These are phyloP conservation scores for Halcyon chelicuti DNA, from an alignment of 2,797 vertebrate species.

Conservation along the genomic window DNA sequence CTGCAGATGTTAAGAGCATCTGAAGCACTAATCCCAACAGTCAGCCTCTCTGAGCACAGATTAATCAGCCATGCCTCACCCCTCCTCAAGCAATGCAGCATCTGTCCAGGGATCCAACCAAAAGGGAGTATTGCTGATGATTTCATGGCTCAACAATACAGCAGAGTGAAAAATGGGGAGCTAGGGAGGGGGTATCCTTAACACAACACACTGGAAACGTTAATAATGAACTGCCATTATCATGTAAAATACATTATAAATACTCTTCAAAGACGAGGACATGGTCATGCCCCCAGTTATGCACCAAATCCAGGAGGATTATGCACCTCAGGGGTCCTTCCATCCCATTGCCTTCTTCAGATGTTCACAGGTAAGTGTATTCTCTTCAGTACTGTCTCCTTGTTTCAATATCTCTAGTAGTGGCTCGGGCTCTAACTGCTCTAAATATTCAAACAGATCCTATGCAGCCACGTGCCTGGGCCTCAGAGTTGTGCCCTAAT, in stretches of 20 bases:
- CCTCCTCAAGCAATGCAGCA: constrained; percentile 31
- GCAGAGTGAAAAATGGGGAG: background rate
- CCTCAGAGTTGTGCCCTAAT: background rate
- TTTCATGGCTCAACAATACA: background rate
- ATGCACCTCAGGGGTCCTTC: background rate
- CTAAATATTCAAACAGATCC: background rate
- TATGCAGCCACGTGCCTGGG: background rate
- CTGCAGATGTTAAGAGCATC: constrained; percentile 59
- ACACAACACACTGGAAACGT: background rate
- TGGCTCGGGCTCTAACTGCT: background rate
- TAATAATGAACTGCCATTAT: no score
- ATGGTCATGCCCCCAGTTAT: no score
- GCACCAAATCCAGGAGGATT: background rate
- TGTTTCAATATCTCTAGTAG: background rate
- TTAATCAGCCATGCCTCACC: constrained; percentile 35
- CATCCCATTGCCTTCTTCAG: background rate
- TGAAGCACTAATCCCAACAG: constrained; percentile 59
- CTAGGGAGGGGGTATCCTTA: background rate
- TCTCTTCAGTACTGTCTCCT: background rate
- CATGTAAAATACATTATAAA: background rate
- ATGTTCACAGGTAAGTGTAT: background rate
- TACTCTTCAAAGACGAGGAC: background rate
- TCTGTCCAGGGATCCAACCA: constrained; percentile 37
- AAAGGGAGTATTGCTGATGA: background rate
- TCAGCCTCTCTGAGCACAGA: constrained; percentile 37